Conservation (phyloP, 2,797 vertebrate species). For the Synaphobranchus kaupii region DNA sequence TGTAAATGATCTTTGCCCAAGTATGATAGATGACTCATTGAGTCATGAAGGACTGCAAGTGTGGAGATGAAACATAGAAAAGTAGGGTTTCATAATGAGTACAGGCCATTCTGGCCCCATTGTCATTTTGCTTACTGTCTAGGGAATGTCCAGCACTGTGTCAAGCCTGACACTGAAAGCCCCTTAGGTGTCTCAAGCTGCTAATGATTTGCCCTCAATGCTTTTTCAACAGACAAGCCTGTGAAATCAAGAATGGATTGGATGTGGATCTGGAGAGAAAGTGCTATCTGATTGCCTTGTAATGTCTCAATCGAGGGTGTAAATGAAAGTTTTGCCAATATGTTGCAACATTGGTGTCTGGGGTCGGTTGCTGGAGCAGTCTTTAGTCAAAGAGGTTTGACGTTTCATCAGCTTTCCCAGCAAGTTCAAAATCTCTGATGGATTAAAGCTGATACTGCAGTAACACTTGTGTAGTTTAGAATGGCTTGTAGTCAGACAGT, state of each 20-base stretch:
- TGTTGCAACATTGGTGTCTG: neutral
- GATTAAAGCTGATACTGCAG: neutral
- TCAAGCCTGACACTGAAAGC: neutral
- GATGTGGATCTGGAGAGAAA: neutral
- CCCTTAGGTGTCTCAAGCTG: neutral
- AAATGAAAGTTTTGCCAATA: neutral
- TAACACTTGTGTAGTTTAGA: neutral
- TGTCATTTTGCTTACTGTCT: too few species aligned
- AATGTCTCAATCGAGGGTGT: neutral
- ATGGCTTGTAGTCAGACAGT: neutral
- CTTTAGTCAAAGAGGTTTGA: neutral
- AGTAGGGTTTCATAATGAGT: too few species aligned
- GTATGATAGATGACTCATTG: neutral
- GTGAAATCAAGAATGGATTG: neutral
- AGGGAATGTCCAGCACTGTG: neutral
- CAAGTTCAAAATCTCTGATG: neutral
- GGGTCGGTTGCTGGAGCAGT: neutral
- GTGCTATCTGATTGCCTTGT: neutral
- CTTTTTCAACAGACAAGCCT: neutral
- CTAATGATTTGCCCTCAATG: neutral
- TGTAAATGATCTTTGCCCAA: neutral
- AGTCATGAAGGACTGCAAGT: neutral
- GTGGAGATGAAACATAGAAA: too few species aligned
- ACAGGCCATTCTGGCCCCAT: too few species aligned
- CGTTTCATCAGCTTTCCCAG: neutral